phyloP scores from a whole-genome alignment of 1,140 invertebrate species.

The Anoplophora glabripennis region DNA sequence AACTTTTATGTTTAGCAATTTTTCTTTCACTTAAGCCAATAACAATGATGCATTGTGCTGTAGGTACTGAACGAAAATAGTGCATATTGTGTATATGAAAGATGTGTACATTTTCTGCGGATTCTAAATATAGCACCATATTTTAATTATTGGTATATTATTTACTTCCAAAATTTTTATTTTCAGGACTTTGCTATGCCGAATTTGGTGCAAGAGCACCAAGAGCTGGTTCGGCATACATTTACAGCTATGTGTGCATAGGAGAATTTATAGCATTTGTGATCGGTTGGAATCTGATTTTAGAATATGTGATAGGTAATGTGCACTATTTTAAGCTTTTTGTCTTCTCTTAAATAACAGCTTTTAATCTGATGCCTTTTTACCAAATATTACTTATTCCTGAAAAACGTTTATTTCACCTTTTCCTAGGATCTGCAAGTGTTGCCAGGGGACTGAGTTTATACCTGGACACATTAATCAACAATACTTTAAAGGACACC shows the following conservation, averaged over 20 bases:
- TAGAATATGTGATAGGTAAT: conserved; percentile 86
- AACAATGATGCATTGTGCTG: no score
- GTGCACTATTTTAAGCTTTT: conserved; percentile 36
- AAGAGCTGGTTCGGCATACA: conserved; percentile 81
- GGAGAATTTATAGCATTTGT: conserved; percentile 79
- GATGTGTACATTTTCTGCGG: background rate
- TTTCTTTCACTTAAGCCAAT: no score
- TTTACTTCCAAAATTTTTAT: conserved; percentile 7
- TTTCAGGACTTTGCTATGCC: conserved; percentile 76
- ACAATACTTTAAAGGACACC: conserved; percentile 58
- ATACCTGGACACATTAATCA: conserved; percentile 68
- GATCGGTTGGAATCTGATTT: conserved; percentile 85
- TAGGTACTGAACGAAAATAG: no score
- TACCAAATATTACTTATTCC: conserved; percentile 67
- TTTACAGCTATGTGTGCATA: conserved; percentile 81
- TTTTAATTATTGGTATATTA: no score
- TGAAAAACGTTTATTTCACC: conserved; percentile 74
- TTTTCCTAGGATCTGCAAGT: conserved; percentile 68
- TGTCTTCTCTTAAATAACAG: background rate
- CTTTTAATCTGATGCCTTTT: background rate
- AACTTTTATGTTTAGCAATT: no score
- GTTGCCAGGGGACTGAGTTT: conserved; percentile 77
- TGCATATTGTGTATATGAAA: no score
- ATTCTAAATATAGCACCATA: no score
- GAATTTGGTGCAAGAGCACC: conserved; percentile 86